phyloP scores from a whole-genome alignment of 1,140 invertebrate species.

The Drosophila pandora region DNA sequence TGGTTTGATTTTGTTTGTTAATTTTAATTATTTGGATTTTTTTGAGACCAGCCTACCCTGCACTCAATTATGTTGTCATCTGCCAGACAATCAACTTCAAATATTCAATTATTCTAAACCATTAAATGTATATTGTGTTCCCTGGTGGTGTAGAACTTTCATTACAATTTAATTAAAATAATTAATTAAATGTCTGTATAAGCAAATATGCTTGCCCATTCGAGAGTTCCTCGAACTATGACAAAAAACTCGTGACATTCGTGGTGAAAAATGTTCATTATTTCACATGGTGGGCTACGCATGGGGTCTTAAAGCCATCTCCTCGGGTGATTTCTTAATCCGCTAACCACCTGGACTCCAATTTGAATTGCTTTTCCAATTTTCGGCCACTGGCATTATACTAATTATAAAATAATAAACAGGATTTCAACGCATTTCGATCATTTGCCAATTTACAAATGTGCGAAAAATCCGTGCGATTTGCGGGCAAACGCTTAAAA shows the following conservation, averaged over 20 bases:
- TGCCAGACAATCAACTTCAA: background rate
- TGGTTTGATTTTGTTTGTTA: background rate
- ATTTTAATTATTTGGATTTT: background rate
- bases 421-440: slow-evolving; percentile 70
- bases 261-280: background rate
- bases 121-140: background rate
- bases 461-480: slow-evolving; percentile 64
- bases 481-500: slow-evolving; percentile 62
- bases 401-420: slow-evolving; percentile 81
- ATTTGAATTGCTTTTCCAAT: slow-evolving; percentile 38
- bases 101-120: slow-evolving; percentile 20
- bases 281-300: background rate
- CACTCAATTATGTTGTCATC: slow-evolving; percentile 30
- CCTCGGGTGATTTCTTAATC: slow-evolving; percentile 12
- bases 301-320: slow-evolving; percentile 6
- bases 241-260: slow-evolving; percentile 34
- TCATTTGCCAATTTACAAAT: slow-evolving; percentile 76
- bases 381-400: slow-evolving; percentile 51
- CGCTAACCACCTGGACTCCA: slow-evolving; percentile 42
- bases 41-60: background rate
- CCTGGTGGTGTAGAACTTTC: slow-evolving; percentile 3
- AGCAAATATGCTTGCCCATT: slow-evolving; percentile 16
- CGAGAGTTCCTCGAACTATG: background rate
- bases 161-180: slow-evolving; percentile 71
- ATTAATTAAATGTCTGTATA: slow-evolving; percentile 63